A percentile compares a stretch with the other conserved stretches of the same genome.
phyloP scores from a whole-genome alignment of 64 coral and sea anemone genomes.

The Acropora yongei region DNA sequence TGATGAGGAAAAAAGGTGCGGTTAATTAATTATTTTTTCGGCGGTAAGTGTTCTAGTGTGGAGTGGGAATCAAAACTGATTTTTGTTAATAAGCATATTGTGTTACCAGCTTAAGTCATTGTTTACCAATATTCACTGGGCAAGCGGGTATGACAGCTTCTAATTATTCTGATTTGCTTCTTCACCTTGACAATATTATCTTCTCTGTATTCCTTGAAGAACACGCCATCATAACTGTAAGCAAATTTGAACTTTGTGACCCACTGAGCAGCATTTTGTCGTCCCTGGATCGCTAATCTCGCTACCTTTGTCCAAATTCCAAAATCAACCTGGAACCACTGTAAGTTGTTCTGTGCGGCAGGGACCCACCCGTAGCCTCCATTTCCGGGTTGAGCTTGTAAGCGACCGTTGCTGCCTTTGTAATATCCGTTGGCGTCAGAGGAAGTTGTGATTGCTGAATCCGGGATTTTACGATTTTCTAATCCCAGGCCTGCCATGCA shows the following conservation, averaged over 20 bases:
- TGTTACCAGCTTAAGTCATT: too few species aligned
- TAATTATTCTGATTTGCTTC: not conserved
- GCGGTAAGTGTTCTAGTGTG: too few species aligned
- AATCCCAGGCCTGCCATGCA: constrained; percentile 44
- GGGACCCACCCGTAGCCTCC: constrained; percentile 27
- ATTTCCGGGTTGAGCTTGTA: not conserved
- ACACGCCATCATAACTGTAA: constrained; percentile 60
- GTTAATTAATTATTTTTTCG: too few species aligned
- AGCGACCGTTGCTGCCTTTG: constrained; percentile 1
- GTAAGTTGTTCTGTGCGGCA: not conserved
- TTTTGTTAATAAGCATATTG: too few species aligned
- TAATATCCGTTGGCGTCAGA: not conserved
- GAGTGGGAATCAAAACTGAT: too few species aligned
- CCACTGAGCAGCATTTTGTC: constrained; percentile 26
- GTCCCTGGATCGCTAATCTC: constrained; percentile 39
- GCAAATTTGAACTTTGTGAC: constrained; percentile 25
- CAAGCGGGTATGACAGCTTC: too few species aligned
- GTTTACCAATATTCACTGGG: too few species aligned
- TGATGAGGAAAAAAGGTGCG: not conserved
- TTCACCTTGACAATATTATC: not conserved
- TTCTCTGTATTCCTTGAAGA: constrained; percentile 1
- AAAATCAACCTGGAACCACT: constrained; percentile 60
- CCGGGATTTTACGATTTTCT: not conserved
- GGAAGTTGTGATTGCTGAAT: constrained; percentile 46
- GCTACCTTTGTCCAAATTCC: constrained; percentile 40